These are phyloP conservation scores for Seriola quinqueradiata DNA, from an alignment of 2,113 vertebrate genomes.

Conservation along the genomic window DNA sequence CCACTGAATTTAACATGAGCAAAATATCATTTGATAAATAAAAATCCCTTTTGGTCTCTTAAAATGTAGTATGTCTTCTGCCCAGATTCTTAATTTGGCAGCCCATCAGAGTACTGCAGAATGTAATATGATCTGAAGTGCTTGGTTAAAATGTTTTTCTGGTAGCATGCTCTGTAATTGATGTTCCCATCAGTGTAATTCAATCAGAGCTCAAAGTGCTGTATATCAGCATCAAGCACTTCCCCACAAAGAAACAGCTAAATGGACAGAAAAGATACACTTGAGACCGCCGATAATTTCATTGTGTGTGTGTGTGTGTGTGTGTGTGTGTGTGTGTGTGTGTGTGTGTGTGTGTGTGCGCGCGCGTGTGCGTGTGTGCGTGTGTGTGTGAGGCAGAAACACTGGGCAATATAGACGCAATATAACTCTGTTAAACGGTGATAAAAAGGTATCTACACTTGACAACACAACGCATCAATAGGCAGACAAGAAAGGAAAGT, in stretches of 20 bases:
- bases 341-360: slow-evolving; percentile 33
- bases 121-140: slow-evolving; percentile 64
- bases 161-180: slow-evolving; percentile 67
- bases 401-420: slow-evolving; percentile 23
- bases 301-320: slow-evolving; percentile 56
- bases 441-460: slow-evolving; percentile 44
- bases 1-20: not conserved
- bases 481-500: slow-evolving; percentile 8
- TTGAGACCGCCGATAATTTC: slow-evolving; percentile 73
- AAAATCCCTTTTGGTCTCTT: slow-evolving; percentile 18
- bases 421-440: slow-evolving; percentile 51
- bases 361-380: slow-evolving; percentile 45
- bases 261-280: slow-evolving; percentile 81
- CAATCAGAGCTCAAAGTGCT: slow-evolving; percentile 77
- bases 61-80: not conserved
- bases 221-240: slow-evolving; percentile 76
- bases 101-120: slow-evolving; percentile 37
- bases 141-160: slow-evolving; percentile 63
- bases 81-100: slow-evolving; percentile 33
- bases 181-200: slow-evolving; percentile 83
- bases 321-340: slow-evolving; percentile 34
- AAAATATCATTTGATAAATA: slow-evolving; percentile 14
- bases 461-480: slow-evolving; percentile 38
- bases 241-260: slow-evolving; percentile 73
- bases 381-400: slow-evolving; percentile 28